These are phyloP conservation scores for Amiota mariae DNA, from an alignment of 2,888 invertebrate genomes.

Conservation along the genomic window DNA sequence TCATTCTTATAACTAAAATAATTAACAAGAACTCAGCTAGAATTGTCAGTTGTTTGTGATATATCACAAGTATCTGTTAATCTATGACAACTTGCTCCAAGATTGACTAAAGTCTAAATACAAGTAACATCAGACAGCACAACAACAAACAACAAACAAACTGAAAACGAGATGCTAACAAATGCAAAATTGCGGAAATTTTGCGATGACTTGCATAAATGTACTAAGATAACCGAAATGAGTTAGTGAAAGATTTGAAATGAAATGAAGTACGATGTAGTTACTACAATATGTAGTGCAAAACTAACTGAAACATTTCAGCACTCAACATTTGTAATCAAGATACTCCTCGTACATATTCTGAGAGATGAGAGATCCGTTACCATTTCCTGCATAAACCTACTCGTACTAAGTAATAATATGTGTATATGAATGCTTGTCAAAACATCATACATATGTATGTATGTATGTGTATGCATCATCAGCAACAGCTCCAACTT, in stretches of 20 bases:
- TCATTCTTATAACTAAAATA: too few species aligned
- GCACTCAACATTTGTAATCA: slow-evolving; percentile 28
- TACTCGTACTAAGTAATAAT: too few species aligned
- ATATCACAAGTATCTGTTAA: slow-evolving; percentile 23
- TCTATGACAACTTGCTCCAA: not conserved
- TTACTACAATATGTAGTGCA: slow-evolving; percentile 39
- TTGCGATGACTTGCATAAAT: slow-evolving; percentile 35
- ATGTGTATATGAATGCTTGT: slow-evolving; percentile 48
- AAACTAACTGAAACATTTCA: slow-evolving; percentile 13
- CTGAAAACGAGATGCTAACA: slow-evolving; percentile 53
- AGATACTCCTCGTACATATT: slow-evolving; percentile 33
- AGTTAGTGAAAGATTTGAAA: not conserved
- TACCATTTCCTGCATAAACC: slow-evolving; percentile 47
- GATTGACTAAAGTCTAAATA: not conserved
- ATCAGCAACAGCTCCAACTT: slow-evolving; percentile 10
- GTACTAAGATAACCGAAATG: slow-evolving; percentile 24
- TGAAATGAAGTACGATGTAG: slow-evolving; percentile 6
- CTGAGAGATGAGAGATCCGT: slow-evolving; percentile 43
- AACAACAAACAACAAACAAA: slow-evolving; percentile 24
- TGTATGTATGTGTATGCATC: not conserved
- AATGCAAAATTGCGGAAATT: slow-evolving; percentile 61
- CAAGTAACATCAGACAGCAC: not conserved
- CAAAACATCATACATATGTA: slow-evolving; percentile 47
- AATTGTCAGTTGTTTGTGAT: slow-evolving; percentile 21
- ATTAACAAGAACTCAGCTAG: too few species aligned